Base-by-base conservation (phyloP, 2,113 vertebrate species). In the Nothocercus julius region DNA sequence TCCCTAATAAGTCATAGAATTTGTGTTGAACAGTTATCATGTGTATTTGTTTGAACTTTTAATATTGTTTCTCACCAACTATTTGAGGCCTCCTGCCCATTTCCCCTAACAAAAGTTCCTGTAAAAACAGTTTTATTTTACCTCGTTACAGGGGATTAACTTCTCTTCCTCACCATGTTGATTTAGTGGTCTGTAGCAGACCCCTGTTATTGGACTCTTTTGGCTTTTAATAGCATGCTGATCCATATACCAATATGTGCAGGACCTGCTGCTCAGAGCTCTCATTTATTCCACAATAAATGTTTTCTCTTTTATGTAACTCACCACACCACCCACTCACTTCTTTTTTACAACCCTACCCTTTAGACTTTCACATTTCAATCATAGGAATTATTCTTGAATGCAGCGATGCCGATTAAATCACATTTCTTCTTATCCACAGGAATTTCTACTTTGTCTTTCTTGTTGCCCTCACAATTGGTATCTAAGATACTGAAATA, bases 161-260 rank as follows among this genome's bases (percentile, higher is more conserved):
- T 90, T 68, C 53, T 4, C 40, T 18, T 54, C 12, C 70, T 89
- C 73, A n/a, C 47, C 32, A 76, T 13, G 11, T 22, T 28, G 7
- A 68, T 87, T 61, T 40, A 61, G 30, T 30, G 44, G 21, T 40
- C 14, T 80, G 27, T 47, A 32, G 11, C 45, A 72, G 11, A 38
- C 3, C 2, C 54, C 36, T 5, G 3, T 67, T 68, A 13, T n/a
- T 62, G 49, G 53, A 79, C 14, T 69, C 4, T 76, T 19, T 30
- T 63, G 49, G 66, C 27, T 10, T 89, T 85, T 13, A 14, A 64
- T 64, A 20, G 25, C 27, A 28, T 8, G 15, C 17, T 81, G 16
- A 56, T 72, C 38, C 1, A 1, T 38, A 10, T 15, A 40, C 9
- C 0, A 0, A 0, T 16, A 42, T 0, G 0, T 44, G 12, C n/a